These are phyloP conservation scores for Trididemnum miniatum DNA, from an alignment of 23 tunicate genomes.

Conservation along the genomic window DNA sequence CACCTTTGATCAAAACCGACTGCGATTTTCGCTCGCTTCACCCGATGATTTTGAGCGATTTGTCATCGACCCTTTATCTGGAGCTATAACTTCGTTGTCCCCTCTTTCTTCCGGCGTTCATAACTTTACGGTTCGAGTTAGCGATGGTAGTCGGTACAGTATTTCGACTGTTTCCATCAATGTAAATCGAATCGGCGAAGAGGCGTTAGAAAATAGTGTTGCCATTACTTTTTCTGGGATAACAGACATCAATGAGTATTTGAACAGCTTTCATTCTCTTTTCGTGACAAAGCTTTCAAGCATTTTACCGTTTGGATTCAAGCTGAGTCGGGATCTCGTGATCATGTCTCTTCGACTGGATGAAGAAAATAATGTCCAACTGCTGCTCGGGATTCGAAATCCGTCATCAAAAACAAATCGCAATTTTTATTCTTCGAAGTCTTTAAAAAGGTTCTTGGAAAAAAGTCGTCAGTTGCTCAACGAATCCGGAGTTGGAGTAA, in stretches of 20 bases:
- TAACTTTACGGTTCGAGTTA: conserved; percentile 47
- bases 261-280: conserved; percentile 27
- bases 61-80: conserved; percentile 43
- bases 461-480: conserved; percentile 37
- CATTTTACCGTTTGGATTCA: conserved; percentile 34
- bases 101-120: conserved; percentile 35
- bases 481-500: conserved; percentile 15
- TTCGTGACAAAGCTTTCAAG: conserved; percentile 34
- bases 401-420: neutral
- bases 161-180: conserved; percentile 33
- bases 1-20: conserved; percentile 43
- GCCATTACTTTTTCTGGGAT: conserved; percentile 44
- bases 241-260: conserved; percentile 12
- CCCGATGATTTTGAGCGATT: conserved; percentile 63
- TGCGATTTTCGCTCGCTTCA: conserved; percentile 52
- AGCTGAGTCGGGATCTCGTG: conserved; percentile 35
- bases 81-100: conserved; percentile 30
- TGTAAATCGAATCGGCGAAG: conserved; percentile 11
- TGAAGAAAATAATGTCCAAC: neutral
- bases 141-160: conserved; percentile 56
- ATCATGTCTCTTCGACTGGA: conserved; percentile 33
- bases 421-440: conserved; percentile 49
- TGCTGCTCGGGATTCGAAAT: conserved; percentile 35
- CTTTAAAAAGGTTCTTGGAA: conserved; percentile 16
- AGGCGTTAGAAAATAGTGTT: conserved; percentile 48